phyloP scores from a whole-genome alignment of 2,797 vertebrate genomes.

The Decapterus maruadsi region DNA sequence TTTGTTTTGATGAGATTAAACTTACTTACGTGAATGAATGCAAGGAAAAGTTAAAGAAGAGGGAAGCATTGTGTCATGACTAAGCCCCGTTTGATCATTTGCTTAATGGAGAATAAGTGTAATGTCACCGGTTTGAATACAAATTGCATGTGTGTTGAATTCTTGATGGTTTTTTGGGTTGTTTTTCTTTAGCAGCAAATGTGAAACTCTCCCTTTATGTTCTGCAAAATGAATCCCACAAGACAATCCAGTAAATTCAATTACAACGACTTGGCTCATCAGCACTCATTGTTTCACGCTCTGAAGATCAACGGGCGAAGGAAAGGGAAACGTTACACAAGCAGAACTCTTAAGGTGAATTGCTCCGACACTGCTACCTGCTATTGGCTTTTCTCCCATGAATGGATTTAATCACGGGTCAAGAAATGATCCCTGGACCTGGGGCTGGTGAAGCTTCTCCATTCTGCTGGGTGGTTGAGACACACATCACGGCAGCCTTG shows the following conservation, averaged over 20 bases:
- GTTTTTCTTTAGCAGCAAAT: slow-evolving; percentile 2
- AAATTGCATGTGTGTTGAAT: slow-evolving; percentile 47
- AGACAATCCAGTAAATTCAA: slow-evolving; percentile 15
- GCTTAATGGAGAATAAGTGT: slow-evolving; percentile 61
- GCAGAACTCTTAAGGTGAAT: slow-evolving; percentile 1
- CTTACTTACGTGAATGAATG: slow-evolving; percentile 63
- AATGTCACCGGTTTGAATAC: slow-evolving; percentile 49
- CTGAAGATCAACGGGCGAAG: slow-evolving; percentile 10
- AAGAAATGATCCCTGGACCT: slow-evolving; percentile 41
- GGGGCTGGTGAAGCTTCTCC: slow-evolving; percentile 38
- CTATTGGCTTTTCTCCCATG: slow-evolving; percentile 27
- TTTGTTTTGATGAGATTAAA: slow-evolving; percentile 79
- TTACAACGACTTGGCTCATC: slow-evolving; percentile 21
- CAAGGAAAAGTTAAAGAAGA: slow-evolving; percentile 45
- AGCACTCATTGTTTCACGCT: neutral
- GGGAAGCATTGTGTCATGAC: slow-evolving; percentile 48
- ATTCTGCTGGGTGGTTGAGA: slow-evolving; percentile 58
- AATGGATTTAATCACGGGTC: slow-evolving; percentile 47
- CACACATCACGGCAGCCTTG: slow-evolving; percentile 65
- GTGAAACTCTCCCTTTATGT: slow-evolving; percentile 28
- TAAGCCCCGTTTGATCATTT: slow-evolving; percentile 63
- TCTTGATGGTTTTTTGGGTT: no score
- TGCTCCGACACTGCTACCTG: slow-evolving; percentile 2
- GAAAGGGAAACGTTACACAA: slow-evolving; percentile 15
- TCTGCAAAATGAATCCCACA: slow-evolving; percentile 36